phyloP scores from a whole-genome alignment of 2,888 invertebrate species.

The Agonopterix subpropinquella region DNA sequence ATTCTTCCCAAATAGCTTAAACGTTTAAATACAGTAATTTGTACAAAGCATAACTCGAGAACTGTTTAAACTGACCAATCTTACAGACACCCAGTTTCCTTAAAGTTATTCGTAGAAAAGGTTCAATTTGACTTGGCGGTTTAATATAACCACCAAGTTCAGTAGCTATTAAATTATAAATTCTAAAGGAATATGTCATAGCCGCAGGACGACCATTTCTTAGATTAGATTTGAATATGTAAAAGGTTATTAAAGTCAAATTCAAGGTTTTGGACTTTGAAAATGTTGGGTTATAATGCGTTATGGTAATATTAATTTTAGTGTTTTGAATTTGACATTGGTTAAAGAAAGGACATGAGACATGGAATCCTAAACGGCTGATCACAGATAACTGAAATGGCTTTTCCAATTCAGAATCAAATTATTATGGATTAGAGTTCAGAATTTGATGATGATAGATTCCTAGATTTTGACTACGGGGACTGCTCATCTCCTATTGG shows the following conservation, averaged over 20 bases:
- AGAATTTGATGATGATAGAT: too few species aligned
- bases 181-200: conserved; percentile 46
- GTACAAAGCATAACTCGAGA: conserved; percentile 26
- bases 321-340: too few species aligned
- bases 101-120: not conserved
- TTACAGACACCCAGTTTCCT: conserved; percentile 3
- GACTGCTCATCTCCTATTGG: too few species aligned
- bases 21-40: conserved; percentile 49
- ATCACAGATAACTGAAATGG: not conserved
- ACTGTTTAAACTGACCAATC: conserved; percentile 19
- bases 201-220: conserved; percentile 36
- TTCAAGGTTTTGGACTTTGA: conserved; percentile 15
- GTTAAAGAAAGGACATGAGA: not conserved
- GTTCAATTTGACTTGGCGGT: conserved; percentile 13
- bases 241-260: conserved; percentile 32
- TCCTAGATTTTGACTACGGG: too few species aligned
- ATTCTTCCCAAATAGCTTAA: conserved; percentile 50
- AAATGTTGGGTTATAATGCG: conserved; percentile 12
- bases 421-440: too few species aligned
- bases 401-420: too few species aligned
- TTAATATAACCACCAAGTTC: conserved; percentile 20
- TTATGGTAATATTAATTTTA: not conserved
- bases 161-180: conserved; percentile 51
- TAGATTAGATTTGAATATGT: conserved; percentile 46
- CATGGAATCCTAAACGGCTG: not conserved